Base-by-base conservation (phyloP, 2,113 vertebrate genomes). In the Callopanchax toddi region DNA sequence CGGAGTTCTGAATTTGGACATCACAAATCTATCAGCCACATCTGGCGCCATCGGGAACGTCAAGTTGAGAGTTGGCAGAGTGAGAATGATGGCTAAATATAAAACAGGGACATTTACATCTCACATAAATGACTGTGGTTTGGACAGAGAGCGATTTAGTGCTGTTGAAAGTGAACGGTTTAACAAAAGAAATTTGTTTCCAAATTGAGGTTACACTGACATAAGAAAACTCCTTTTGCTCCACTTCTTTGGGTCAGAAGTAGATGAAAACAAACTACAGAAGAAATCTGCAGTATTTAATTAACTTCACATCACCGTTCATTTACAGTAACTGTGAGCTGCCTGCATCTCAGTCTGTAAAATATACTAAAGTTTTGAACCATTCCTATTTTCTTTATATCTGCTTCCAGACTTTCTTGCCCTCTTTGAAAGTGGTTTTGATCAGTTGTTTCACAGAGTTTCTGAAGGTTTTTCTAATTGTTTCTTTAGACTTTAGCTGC, bases 11-110 rank as follows among this genome's bases (percentile, higher is more conserved):
- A 51, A 4, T 71, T 83, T 25, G 53, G 76, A 85, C 79, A 73
- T 87, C 76, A 56, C 86, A 87, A 89, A 86, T 86, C 84, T 61
- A 74, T 89, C 84, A 85, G 50, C 74, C 17, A 49, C 87, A 89
- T 84, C 83, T 89, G 87, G 79, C 79, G 54, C 43, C 40, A 23
- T 53, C 40, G 1, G 43, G 64, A 53, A 55, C 23, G 57, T 67
- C 57, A 46, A 48, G 61, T 32, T 39, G 67, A 57, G 78, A 65
- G 68, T 52, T 60, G 67, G 67, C 64, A 37, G 52, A 13, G 61
- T 55, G 58, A 46, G 49, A 81, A 61, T 60, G 46, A 54, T 40
- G 29, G 55, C 81, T 79, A 83, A 79, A 81, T 81, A 66, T 79
- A 75, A 64, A 80, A 57, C 69, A 62, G 65, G 63, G 44, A 48